Evolutionary conservation across 2,113 vertebrate species (phyloP), one percentile per base, ranked within the genome.

Genomic region (Corythornis cristatus): DNA sequence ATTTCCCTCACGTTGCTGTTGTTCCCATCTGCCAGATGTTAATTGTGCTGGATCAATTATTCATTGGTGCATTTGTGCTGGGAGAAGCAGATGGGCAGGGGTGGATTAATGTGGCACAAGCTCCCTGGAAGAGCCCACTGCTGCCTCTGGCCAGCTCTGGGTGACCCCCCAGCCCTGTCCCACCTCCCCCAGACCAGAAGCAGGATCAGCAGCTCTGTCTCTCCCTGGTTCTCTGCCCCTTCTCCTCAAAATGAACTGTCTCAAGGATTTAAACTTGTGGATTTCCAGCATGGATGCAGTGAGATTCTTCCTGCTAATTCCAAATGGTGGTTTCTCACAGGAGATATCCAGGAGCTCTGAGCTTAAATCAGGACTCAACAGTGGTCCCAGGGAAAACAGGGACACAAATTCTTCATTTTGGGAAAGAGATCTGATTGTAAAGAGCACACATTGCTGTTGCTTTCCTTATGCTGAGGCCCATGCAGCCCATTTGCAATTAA

Each of bases 401-500:
- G 70, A 53, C 64, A 42, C 5, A 2, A 12, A 21, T 12, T 45
- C 54, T 42, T 72, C 43, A 43, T 58, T 71, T 53, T n/a, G 71
- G 43, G 21, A 35, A 65, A 11, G 19, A 43, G 72, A 37, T 88
- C 77, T 88, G 83, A 85, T 96, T 77, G 53, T 75, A 68, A 64
- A 57, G 71, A 37, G 50, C 28, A 25, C 62, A 15, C 35, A 2
- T 33, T 50, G 43, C 43, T 45, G 53, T 37, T 23, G 40, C 81
- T 82, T 91, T 42, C 77, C 77, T 46, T 35, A 46, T 77, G 77
- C 71, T 88, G 19, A 2, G 22, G 66, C 65, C 56, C 8, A 1
- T 40, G 88, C 54, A 88, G 86, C 76, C 80, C 35, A 92, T 96
- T 96, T 96, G 95, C 95, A 95, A 96, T 96, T 95, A 97, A 95